These are phyloP conservation scores for Montipora cactus DNA, from an alignment of 64 coral and sea anemone genomes.

Conservation along the genomic window DNA sequence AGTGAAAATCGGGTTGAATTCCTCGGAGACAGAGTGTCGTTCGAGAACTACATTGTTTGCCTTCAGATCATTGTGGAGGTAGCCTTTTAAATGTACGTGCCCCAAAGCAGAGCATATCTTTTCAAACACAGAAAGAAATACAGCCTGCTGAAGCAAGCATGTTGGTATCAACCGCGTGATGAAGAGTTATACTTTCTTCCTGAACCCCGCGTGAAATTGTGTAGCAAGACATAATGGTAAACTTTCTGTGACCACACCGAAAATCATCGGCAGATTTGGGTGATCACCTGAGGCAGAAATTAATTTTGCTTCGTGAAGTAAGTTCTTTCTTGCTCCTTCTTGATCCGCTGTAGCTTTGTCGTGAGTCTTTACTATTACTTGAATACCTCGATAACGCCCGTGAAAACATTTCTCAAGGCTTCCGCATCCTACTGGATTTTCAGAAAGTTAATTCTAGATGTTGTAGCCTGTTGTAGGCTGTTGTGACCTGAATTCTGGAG, in stretches of 20 bases:
- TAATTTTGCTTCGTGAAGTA: constrained; percentile 22
- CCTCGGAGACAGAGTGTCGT: not conserved
- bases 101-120: constrained; percentile 39
- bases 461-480: not conserved
- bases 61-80: constrained; percentile 49
- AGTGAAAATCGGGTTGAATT: constrained; percentile 25
- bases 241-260: constrained; percentile 13
- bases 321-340: not conserved
- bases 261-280: not conserved
- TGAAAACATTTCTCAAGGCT: constrained; percentile 30
- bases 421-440: not conserved
- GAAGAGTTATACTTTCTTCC: constrained; percentile 7
- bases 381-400: not conserved
- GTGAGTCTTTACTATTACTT: constrained; percentile 30
- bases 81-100: constrained; percentile 28
- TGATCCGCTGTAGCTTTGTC: not conserved
- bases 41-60: constrained; percentile 46
- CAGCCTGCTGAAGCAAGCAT: not conserved
- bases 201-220: constrained; percentile 24
- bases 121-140: constrained; percentile 10
- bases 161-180: constrained; percentile 24
- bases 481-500: not conserved
- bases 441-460: not conserved
- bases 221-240: not conserved
- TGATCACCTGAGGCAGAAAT: constrained; percentile 6